phyloP scores from a whole-genome alignment of 2,113 vertebrate species.

The Pagrus major region DNA sequence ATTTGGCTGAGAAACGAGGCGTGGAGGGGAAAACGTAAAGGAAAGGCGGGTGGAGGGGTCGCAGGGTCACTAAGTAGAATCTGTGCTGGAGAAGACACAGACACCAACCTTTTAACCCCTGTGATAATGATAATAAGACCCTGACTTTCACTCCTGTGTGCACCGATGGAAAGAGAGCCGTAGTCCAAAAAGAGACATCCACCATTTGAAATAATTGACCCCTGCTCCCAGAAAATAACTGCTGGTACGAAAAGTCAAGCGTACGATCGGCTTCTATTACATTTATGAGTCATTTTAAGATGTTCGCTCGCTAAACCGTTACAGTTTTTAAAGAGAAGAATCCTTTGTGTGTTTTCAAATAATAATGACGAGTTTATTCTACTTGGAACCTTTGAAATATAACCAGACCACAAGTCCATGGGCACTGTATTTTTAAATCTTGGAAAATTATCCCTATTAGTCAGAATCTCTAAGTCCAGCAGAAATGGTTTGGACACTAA shows the following conservation, averaged over 20 bases:
- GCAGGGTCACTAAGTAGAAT: slow-evolving; percentile 59
- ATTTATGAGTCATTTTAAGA: slow-evolving; percentile 52
- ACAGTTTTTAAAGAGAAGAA: slow-evolving; percentile 29
- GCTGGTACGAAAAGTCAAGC: slow-evolving; percentile 16
- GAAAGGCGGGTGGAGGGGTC: slow-evolving; percentile 44
- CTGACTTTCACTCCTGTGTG: slow-evolving; percentile 55
- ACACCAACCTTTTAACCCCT: slow-evolving; percentile 69
- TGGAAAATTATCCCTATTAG: slow-evolving; percentile 49
- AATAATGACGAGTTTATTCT: slow-evolving; percentile 56
- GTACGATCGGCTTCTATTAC: slow-evolving; percentile 46
- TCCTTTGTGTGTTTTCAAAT: slow-evolving; percentile 57
- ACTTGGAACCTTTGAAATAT: slow-evolving; percentile 42
- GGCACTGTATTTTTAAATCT: slow-evolving; percentile 36
- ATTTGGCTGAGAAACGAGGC: slow-evolving; percentile 67
- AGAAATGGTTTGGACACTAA: slow-evolving; percentile 32
- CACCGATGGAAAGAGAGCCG: slow-evolving; percentile 39
- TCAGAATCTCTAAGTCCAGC: slow-evolving; percentile 39
- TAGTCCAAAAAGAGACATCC: slow-evolving; percentile 41
- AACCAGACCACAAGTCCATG: slow-evolving; percentile 44
- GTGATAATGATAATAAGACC: slow-evolving; percentile 69
- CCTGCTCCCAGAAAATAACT: slow-evolving; percentile 45
- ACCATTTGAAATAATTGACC: slow-evolving; percentile 59
- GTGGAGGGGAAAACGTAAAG: slow-evolving; percentile 46
- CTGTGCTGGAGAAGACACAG: slow-evolving; percentile 75
- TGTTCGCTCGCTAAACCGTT: slow-evolving; percentile 36